Base-by-base conservation (phyloP, 2,113 vertebrate genomes). In the Xiphophorus maculatus region DNA sequence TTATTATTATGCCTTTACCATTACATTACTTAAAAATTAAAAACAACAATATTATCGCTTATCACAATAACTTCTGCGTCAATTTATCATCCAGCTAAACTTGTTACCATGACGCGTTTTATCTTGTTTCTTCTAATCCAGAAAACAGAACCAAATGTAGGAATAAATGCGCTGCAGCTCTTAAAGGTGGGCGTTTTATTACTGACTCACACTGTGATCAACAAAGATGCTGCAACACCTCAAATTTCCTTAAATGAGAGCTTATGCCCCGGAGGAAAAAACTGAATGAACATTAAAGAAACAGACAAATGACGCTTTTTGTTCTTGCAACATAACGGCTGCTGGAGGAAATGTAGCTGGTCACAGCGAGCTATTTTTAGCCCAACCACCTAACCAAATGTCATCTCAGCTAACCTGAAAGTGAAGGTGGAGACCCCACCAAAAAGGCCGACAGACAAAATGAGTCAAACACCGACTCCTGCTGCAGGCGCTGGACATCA, bases 341-440 rank as follows among this genome's bases (percentile, higher is more conserved):
- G 5, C 15, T 7, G 3, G 15, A 69, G 51, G 76, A 77, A 79
- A 71, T 25, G 22, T 10, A 17, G 15, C 32, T 77, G 9, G n/a
- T 78, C 70, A 74, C 28, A 60, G 10, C 0, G n/a, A 64, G 27
- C 27, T 68, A 19, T 25, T 28, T 42, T 66, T 44, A 29, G 69
- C 48, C 72, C 27, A 42, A 77, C 63, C 77, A 62, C 83, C 40
- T 13, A 83, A 88, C 77, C 81, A 76, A 66, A 67, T 25, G 33
- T 42, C 5, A 1, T n/a, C 40, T 27, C 44, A 35, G 61, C 51
- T 22, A 74, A 70, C 35, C n/a, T 0, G 22, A 69, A 17, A 13
- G 22, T 66, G 64, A 58, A 51, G 33, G 77, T 27, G 66, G 40
- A 64, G 61, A 15, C 54, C 29, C 15, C 14, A 14, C 15, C 33